These are phyloP conservation scores for Loxodonta africana DNA, from an alignment of 2,113 vertebrate genomes.

Conservation along the genomic window DNA sequence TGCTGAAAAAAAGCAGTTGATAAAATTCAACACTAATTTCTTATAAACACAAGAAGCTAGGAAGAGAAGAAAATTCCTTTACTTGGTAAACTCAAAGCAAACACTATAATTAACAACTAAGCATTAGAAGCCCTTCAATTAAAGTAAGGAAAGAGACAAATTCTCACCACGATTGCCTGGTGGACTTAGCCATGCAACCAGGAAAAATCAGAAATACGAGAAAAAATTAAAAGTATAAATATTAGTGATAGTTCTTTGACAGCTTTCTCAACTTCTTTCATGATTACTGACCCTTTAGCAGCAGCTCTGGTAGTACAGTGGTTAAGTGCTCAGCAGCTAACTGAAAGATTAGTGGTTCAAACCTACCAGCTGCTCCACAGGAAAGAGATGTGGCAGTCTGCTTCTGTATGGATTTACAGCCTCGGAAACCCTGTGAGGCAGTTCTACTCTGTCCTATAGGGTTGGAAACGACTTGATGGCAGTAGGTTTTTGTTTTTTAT, in stretches of 20 bases:
- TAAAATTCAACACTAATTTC: constrained; percentile 12
- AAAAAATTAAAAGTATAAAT: constrained; percentile 13
- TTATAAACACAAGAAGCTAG: not conserved
- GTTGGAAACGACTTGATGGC: not conserved
- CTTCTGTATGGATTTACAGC: not conserved
- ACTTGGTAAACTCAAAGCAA: not conserved
- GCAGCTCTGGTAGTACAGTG: not conserved
- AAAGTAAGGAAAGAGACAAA: not conserved
- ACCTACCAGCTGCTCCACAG: not conserved
- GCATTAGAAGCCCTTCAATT: not conserved
- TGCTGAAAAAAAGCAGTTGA: not conserved
- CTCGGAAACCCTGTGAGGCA: not conserved
- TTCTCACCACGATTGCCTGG: not conserved
- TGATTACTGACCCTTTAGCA: not conserved
- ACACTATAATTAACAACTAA: not conserved
- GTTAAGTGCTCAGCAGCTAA: not conserved
- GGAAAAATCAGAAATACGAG: constrained; percentile 27
- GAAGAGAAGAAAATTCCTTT: not conserved
- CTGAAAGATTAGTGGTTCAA: not conserved
- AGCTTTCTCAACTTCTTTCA: not conserved
- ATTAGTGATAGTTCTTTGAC: not conserved
- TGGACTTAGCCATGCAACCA: not conserved
- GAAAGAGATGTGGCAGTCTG: not conserved
- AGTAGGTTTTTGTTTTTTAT: not conserved
- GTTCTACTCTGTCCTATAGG: not conserved